phyloP scores from a whole-genome alignment of 2,113 vertebrate species.

The Apistogramma diplotaenia region DNA sequence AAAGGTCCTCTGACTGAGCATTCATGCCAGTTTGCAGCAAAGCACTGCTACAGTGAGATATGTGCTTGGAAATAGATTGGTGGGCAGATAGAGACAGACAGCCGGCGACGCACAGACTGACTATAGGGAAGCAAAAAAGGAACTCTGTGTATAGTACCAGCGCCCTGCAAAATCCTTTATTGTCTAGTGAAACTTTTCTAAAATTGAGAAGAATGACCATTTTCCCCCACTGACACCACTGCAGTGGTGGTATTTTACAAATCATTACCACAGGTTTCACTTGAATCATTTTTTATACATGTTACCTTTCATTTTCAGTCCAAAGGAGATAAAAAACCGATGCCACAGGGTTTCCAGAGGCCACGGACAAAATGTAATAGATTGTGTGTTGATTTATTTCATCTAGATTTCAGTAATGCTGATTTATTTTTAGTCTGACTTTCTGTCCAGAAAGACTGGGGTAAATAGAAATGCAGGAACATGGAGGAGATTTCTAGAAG shows the following conservation, averaged over 20 bases:
- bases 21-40: background rate
- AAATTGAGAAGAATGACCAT: slow-evolving; percentile 16
- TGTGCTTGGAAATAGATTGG: slow-evolving; percentile 26
- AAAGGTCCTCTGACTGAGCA: slow-evolving; percentile 15
- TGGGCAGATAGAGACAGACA: slow-evolving; percentile 19
- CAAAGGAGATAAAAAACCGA: slow-evolving; percentile 1
- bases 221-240: slow-evolving; percentile 6
- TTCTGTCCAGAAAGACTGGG: background rate
- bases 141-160: background rate
- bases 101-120: background rate
- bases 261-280: slow-evolving; percentile 21
- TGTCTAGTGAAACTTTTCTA: slow-evolving; percentile 11
- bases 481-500: slow-evolving; percentile 6
- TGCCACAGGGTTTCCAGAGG: background rate
- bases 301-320: slow-evolving; percentile 23
- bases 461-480: slow-evolving; percentile 10
- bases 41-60: slow-evolving; percentile 12
- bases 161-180: slow-evolving; percentile 4
- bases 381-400: slow-evolving; percentile 3
- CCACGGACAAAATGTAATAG: background rate
- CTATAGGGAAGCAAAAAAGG: background rate
- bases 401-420: background rate
- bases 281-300: slow-evolving; percentile 8
- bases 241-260: slow-evolving; percentile 24
- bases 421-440: slow-evolving; percentile 14